Percentiles rank a stretch among this genome's conserved stretches.
Evolutionary conservation across 2,113 vertebrate genomes (phyloP).

Genomic region (Podarcis muralis): DNA sequence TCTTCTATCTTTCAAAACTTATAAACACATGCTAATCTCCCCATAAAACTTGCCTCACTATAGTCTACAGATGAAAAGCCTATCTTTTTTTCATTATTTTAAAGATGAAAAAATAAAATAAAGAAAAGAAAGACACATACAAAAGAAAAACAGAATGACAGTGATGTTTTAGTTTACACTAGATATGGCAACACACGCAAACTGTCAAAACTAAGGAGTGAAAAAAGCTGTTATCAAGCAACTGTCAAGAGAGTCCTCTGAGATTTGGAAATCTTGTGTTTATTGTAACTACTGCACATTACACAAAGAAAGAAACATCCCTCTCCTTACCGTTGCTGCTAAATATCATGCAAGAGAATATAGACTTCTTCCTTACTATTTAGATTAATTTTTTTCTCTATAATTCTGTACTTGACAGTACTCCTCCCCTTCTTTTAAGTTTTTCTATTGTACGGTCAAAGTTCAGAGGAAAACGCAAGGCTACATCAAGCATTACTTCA

Average conservation of each 20-base stretch:
- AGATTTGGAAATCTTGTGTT: slow-evolving; percentile 88
- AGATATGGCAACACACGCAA: slow-evolving; percentile 86
- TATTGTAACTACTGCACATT: slow-evolving; percentile 87
- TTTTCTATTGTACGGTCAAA: slow-evolving; percentile 72
- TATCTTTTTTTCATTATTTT: slow-evolving; percentile 81
- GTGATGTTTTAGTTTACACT: slow-evolving; percentile 88
- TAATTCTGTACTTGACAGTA: slow-evolving; percentile 75
- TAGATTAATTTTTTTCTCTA: slow-evolving; percentile 70
- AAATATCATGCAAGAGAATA: slow-evolving; percentile 80
- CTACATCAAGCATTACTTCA: slow-evolving; percentile 74
- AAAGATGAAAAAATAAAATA: slow-evolving; percentile 65
- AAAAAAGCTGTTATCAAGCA: slow-evolving; percentile 88
- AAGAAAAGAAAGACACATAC: slow-evolving; percentile 75
- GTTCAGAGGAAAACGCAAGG: slow-evolving; percentile 76
- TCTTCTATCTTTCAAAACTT: slow-evolving; percentile 72
- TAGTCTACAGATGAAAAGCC: slow-evolving; percentile 79
- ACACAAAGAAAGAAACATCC: slow-evolving; percentile 85
- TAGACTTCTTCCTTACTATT: slow-evolving; percentile 73
- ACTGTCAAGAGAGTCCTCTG: slow-evolving; percentile 87
- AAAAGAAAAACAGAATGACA: slow-evolving; percentile 85
- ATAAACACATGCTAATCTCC: slow-evolving; percentile 77
- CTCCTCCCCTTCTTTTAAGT: slow-evolving; percentile 57
- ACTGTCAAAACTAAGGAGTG: slow-evolving; percentile 88
- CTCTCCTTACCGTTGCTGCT: slow-evolving; percentile 78
- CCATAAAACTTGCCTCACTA: slow-evolving; percentile 73